These are phyloP conservation scores for Neodiprion lecontei DNA, from an alignment of 1,140 invertebrate species.

Conservation along the genomic window DNA sequence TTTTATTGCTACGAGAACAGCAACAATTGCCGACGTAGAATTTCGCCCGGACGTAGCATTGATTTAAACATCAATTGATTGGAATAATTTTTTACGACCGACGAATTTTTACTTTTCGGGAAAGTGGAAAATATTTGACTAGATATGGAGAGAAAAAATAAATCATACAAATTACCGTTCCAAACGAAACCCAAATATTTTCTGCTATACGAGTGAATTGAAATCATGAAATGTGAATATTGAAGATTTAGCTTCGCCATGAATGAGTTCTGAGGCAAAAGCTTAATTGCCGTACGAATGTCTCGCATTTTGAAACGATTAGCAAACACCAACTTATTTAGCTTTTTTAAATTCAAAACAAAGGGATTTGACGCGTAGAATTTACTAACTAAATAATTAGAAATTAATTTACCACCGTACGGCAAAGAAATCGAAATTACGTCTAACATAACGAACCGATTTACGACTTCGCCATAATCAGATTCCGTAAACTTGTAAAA, in stretches of 20 bases:
- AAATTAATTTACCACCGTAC: neutral
- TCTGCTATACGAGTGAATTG: slow-evolving; percentile 7
- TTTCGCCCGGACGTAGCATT: too few relatives aligned
- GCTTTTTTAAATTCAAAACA: slow-evolving; percentile 26
- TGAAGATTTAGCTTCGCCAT: slow-evolving; percentile 17
- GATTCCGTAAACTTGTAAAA: too few relatives aligned
- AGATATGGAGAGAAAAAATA: neutral
- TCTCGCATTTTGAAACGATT: slow-evolving; percentile 19
- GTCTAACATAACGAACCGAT: neutral
- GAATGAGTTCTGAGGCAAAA: slow-evolving; percentile 4
- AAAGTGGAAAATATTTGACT: too few relatives aligned
- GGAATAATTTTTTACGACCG: too few relatives aligned
- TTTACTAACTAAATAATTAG: slow-evolving; percentile 5
- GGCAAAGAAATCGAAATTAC: neutral
- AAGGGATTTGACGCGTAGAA: slow-evolving; percentile 16
- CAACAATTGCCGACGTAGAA: too few relatives aligned
- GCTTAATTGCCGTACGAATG: slow-evolving; percentile 8
- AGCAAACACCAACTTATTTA: slow-evolving; percentile 18
- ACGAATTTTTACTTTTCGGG: too few relatives aligned
- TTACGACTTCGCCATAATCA: neutral
- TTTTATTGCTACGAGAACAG: too few relatives aligned
- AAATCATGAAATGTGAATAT: neutral
- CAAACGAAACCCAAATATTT: slow-evolving; percentile 21
- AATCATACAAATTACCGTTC: slow-evolving; percentile 14
- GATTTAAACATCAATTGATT: too few relatives aligned